Percentiles rank a stretch among this genome's conserved stretches.
Evolutionary conservation across 1,140 invertebrate genomes (phyloP).

Genomic region (Ephestia elutella): DNA sequence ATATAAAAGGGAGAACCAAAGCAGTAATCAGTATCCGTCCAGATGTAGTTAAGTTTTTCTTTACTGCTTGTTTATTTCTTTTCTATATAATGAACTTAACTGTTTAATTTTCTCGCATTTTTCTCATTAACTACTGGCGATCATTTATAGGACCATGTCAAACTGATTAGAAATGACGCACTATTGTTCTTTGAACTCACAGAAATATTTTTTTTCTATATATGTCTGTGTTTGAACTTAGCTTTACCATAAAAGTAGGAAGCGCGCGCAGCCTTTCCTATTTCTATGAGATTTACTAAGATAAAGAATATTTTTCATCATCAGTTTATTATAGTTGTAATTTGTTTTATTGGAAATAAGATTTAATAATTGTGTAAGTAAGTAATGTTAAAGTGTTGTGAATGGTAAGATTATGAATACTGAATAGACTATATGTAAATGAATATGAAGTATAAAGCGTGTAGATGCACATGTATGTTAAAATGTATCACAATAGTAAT

Average conservation of each 20-base stretch:
- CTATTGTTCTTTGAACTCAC: too few relatives aligned
- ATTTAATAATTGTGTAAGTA: constrained; percentile 7
- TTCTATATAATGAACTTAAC: background rate
- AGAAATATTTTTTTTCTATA: too few relatives aligned
- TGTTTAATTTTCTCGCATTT: background rate
- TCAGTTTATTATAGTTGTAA: constrained; percentile 6
- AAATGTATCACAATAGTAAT: background rate
- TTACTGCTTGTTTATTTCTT: constrained; percentile 13
- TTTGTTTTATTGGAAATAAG: constrained; percentile 5
- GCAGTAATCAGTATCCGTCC: constrained; percentile 73
- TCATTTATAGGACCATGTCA: background rate
- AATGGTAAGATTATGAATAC: constrained; percentile 3
- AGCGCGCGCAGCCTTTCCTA: too few relatives aligned
- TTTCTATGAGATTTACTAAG: too few relatives aligned
- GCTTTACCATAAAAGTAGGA: too few relatives aligned
- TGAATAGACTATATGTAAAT: constrained; percentile 6
- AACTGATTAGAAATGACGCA: too few relatives aligned
- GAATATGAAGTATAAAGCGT: constrained; percentile 21
- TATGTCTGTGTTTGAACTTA: too few relatives aligned
- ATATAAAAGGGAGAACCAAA: constrained; percentile 53
- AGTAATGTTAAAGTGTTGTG: constrained; percentile 7
- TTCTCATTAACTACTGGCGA: background rate
- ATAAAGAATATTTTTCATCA: constrained; percentile 16
- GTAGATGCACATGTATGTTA: background rate
- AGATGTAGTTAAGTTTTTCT: constrained; percentile 57